These are phyloP conservation scores for Bruchidius siliquastri DNA, from an alignment of 2,888 invertebrate species.

Conservation along the genomic window DNA sequence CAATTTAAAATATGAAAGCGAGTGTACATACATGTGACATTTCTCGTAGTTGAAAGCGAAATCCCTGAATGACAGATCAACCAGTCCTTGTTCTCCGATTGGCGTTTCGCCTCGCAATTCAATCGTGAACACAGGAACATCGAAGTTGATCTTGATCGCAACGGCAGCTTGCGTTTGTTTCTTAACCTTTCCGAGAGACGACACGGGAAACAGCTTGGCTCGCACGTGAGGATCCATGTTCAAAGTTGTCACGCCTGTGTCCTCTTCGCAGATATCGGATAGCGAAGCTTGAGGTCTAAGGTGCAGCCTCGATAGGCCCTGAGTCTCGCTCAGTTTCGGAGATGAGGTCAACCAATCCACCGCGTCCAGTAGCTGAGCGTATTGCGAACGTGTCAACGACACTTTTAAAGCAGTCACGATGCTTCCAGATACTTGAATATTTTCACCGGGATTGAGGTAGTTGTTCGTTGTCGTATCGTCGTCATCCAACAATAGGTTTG, in stretches of 20 bases:
- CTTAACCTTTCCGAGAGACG: slow-evolving; percentile 10
- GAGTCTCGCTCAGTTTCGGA: slow-evolving; percentile 37
- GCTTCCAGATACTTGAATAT: slow-evolving; percentile 62
- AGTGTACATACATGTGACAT: slow-evolving; percentile 45
- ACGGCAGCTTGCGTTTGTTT: slow-evolving; percentile 8
- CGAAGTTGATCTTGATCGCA: slow-evolving; percentile 56
- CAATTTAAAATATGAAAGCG: no score
- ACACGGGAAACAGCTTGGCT: slow-evolving; percentile 51
- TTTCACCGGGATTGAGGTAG: slow-evolving; percentile 19
- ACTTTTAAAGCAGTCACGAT: slow-evolving; percentile 82
- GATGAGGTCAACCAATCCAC: slow-evolving; percentile 46
- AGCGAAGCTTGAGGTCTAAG: slow-evolving; percentile 30
- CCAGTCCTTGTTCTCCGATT: slow-evolving; percentile 70
- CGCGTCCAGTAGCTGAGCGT: slow-evolving; percentile 83
- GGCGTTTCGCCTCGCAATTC: slow-evolving; percentile 69
- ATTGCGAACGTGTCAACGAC: slow-evolving; percentile 79
- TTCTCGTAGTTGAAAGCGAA: slow-evolving; percentile 73
- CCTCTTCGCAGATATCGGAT: slow-evolving; percentile 47
- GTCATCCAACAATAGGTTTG: slow-evolving; percentile 37
- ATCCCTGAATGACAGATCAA: slow-evolving; percentile 79
- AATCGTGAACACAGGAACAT: slow-evolving; percentile 69
- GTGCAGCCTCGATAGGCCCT: slow-evolving; percentile 31
- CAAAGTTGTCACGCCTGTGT: slow-evolving; percentile 49
- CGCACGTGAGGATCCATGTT: slow-evolving; percentile 61
- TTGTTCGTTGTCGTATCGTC: slow-evolving; percentile 22